Base-by-base conservation (phyloP, 2,113 vertebrate genomes). In the Callipepla squamata region DNA sequence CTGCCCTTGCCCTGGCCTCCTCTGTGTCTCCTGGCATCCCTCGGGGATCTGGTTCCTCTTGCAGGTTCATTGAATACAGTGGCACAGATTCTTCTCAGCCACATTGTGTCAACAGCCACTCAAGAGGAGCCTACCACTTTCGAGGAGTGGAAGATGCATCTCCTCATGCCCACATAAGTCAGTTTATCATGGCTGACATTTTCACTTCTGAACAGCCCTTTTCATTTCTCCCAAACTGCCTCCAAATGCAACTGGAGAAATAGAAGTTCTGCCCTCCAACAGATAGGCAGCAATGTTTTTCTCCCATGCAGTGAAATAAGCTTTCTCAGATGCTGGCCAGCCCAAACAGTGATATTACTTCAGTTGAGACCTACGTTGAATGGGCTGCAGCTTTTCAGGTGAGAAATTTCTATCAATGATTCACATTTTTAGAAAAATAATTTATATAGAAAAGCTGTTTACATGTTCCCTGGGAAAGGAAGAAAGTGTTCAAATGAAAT, bases 81-180 rank as follows among this genome's bases (percentile, higher is more conserved):
- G 51, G n/a, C 47, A 45, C 4, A 3, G 48, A 22, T n/a, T 82
- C 30, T 69, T 10, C 34, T 82, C 0, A 0, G 44, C 17, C 28
- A 67, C 34, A 7, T 8, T 68, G 26, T 68, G 53, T 80, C 68
- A 74, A 28, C 3, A 57, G 36, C 44, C 32, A 17, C 68, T 50
- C 50, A 53, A n/a, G 34, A 63, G 81, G 51, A 70, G 10, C 30
- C 57, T 40, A 23, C 11, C 15, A 19, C 5, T 44, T 75, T 73
- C 67, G 20, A 69, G 15, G n/a, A 67, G 40, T 18, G 55, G 5
- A 20, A 80, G 74, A 70, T n/a, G 13, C 16, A 8, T 22, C 44
- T 77, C 34, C 45, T 80, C 10, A 28, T 83, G 32, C 42, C 30
- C 69, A 8, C 34, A 15, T 36, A 21, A 36, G 34, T 62, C 14